These are phyloP conservation scores for Dryococelus australis DNA, from an alignment of 2,888 invertebrate genomes.

Conservation along the genomic window DNA sequence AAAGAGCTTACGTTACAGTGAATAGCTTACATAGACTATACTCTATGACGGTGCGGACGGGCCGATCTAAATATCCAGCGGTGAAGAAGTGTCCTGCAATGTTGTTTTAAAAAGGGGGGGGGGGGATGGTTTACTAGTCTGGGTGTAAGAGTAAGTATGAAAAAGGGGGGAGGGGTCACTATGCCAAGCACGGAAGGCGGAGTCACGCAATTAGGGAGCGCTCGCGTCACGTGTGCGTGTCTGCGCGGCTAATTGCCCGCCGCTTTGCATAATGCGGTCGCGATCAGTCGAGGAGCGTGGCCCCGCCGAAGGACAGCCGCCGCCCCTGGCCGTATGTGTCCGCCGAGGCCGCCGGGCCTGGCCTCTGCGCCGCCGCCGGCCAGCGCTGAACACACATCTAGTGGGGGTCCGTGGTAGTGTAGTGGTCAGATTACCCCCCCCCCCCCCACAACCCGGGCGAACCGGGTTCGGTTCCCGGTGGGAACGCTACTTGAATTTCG, in stretches of 20 bases:
- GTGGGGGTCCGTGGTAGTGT: too few relatives aligned
- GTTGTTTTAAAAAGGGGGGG: too few relatives aligned
- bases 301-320: not conserved
- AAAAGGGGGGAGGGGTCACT: not conserved
- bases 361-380: not conserved
- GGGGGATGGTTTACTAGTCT: too few relatives aligned
- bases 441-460: too few relatives aligned
- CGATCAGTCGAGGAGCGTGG: not conserved
- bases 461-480: too few relatives aligned
- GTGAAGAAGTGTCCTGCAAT: too few relatives aligned
- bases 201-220: not conserved
- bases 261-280: conserved; percentile 11
- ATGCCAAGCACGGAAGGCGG: not conserved
- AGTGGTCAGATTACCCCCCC: too few relatives aligned
- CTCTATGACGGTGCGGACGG: not conserved
- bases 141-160: too few relatives aligned
- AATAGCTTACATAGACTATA: too few relatives aligned
- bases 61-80: too few relatives aligned
- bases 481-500: too few relatives aligned
- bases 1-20: too few relatives aligned
- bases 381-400: not conserved
- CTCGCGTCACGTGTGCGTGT: conserved; percentile 4
- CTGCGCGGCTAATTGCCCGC: not conserved
- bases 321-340: conserved; percentile 9
- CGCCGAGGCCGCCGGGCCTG: not conserved